phyloP scores from a whole-genome alignment of 1,140 invertebrate species.

The Lepeophtheirus salmonis region DNA sequence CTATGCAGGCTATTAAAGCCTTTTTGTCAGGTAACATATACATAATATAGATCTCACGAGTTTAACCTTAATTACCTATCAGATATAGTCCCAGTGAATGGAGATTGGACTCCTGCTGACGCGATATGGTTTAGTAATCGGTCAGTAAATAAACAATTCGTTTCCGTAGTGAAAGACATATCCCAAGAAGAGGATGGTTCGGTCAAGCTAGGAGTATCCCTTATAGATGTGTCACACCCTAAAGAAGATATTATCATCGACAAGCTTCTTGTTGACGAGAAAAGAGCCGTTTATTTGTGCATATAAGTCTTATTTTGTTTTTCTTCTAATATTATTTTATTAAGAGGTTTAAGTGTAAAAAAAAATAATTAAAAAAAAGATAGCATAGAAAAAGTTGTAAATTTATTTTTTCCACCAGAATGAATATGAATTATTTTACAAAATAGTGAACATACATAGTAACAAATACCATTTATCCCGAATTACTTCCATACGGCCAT shows the following conservation, averaged over 20 bases:
- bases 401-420: neutral
- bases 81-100: constrained; percentile 36
- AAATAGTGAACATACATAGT: neutral
- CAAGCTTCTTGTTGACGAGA: constrained; percentile 31
- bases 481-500: no score
- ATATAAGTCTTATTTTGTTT: neutral
- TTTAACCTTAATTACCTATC: no score
- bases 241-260: constrained; percentile 34
- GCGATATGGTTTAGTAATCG: constrained; percentile 37
- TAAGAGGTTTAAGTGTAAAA: neutral
- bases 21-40: constrained; percentile 31
- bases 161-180: constrained; percentile 31
- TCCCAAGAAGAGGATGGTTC: constrained; percentile 30
- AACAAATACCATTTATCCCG: no score
- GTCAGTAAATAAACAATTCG: constrained; percentile 36
- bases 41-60: no score
- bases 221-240: constrained; percentile 34
- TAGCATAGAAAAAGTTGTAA: neutral
- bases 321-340: neutral
- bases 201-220: constrained; percentile 25
- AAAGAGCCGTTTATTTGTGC: constrained; percentile 26
- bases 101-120: constrained; percentile 38
- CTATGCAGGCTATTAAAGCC: constrained; percentile 37
- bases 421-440: neutral
- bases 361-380: no score